phyloP scores from a whole-genome alignment of 2,797 vertebrate species.

The Cossypha caffra region DNA sequence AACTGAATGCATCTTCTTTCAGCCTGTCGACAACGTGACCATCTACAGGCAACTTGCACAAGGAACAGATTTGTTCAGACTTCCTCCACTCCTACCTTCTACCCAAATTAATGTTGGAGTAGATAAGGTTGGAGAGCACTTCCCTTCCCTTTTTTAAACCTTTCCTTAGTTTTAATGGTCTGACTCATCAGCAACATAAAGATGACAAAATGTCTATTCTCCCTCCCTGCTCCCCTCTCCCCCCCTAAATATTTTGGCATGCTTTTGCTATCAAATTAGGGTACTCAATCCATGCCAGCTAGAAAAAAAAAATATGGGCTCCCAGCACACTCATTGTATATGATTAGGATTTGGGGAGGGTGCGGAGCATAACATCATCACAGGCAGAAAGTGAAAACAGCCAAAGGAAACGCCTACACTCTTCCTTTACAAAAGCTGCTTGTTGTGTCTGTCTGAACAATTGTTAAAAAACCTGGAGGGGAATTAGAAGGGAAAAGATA shows the following conservation, averaged over 20 bases:
- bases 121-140: slow-evolving; percentile 41
- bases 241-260: not conserved
- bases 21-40: not conserved
- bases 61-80: slow-evolving; percentile 27
- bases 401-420: slow-evolving; percentile 68
- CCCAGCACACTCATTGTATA: slow-evolving; percentile 25
- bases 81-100: slow-evolving; percentile 52
- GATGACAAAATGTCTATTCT: slow-evolving; percentile 36
- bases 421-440: slow-evolving; percentile 66
- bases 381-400: slow-evolving; percentile 62
- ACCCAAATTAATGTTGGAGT: slow-evolving; percentile 30
- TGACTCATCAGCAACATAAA: slow-evolving; percentile 45
- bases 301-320: not conserved
- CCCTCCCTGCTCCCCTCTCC: not conserved
- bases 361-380: slow-evolving; percentile 40
- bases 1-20: not conserved
- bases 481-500: slow-evolving; percentile 57
- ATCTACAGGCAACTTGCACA: not conserved
- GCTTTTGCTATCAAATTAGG: slow-evolving; percentile 46
- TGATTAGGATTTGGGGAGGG: slow-evolving; percentile 32
- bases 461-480: slow-evolving; percentile 65
- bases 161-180: slow-evolving; percentile 26
- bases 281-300: not conserved
- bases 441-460: slow-evolving; percentile 71
- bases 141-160: slow-evolving; percentile 39